Base-by-base conservation (phyloP, 2,113 vertebrate species). In the Oreochromis niloticus region DNA sequence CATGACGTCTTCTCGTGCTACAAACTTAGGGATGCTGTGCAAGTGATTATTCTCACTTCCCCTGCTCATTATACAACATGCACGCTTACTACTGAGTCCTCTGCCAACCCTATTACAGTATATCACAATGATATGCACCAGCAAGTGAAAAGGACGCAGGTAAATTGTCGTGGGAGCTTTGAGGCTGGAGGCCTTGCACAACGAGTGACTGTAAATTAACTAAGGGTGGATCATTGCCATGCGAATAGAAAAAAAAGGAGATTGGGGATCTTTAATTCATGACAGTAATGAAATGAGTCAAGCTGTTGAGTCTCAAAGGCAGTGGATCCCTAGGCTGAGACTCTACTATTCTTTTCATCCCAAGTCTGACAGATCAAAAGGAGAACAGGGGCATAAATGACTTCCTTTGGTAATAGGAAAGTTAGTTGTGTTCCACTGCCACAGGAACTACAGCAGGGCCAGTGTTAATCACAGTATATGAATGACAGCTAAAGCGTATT, bases 201-300 rank as follows among this genome's bases (percentile, higher is more conserved):
- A 81, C 5, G 36, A 88, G 86, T 14, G 73, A 91, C 85, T 94
- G 89, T 91, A 89, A 93, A 94, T 94, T 68, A 94, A 93, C 91
- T 66, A 85, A 85, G 73, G 57, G 81, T 34, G 68, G 84, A 93
- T 90, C 90, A 87, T 87, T 89, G 91, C 89, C 82, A 80, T 90
- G 84, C 30, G 48, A 90, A 61, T 81, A 16, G 9, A 8, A 55
- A 22, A 80, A 84, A 78, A 84, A 12, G 32, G 79, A 83, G 85
- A 94, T 92, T 83, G 89, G 34, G 82, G 59, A 94, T 95, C 89
- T 95, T 95, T 94, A 91, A 95, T 95, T 95, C 93, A 94, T 95
- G 88, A 87, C 79, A 81, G 91, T 94, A 94, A 95, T 95, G 94
- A 96, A 96, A 95, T 91, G 91, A 93, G 86, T 90, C 94, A 93